Percentiles rank a stretch among this genome's conserved stretches.
Conservation (phyloP, 1,140 invertebrate genomes). For the Phenacoccus solenopsis region DNA sequence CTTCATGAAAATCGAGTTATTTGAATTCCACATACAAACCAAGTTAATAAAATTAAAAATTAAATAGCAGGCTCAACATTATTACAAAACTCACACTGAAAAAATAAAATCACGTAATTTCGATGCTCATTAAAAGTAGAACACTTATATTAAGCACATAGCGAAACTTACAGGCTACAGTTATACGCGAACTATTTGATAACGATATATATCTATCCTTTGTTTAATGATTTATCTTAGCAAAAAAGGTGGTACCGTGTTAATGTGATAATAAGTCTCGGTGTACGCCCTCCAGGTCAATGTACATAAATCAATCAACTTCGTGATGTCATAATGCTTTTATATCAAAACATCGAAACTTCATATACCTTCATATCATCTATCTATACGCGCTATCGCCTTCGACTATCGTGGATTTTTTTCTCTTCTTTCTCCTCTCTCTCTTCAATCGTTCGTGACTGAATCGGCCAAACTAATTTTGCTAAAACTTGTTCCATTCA, state of each 20-base stretch:
- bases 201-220: not conserved
- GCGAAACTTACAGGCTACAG: too few species aligned
- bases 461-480: not conserved
- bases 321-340: slow-evolving; percentile 11
- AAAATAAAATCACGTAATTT: too few species aligned
- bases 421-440: not conserved
- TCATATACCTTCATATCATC: not conserved
- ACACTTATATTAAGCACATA: too few species aligned
- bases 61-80: too few species aligned
- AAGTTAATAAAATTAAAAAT: too few species aligned
- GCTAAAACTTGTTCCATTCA: not conserved
- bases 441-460: not conserved
- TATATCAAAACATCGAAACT: not conserved
- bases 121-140: too few species aligned
- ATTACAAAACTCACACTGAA: too few species aligned
- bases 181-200: not conserved
- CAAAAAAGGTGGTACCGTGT: slow-evolving; percentile 6
- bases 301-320: slow-evolving; percentile 14
- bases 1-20: too few species aligned
- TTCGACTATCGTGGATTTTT: not conserved
- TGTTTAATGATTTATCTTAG: slow-evolving; percentile 12
- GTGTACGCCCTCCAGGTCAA: slow-evolving; percentile 5
- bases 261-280: slow-evolving; percentile 12
- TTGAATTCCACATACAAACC: too few species aligned
- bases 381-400: not conserved